Base-by-base conservation (phyloP, 2,113 vertebrate species). In the Phaethon lepturus region DNA sequence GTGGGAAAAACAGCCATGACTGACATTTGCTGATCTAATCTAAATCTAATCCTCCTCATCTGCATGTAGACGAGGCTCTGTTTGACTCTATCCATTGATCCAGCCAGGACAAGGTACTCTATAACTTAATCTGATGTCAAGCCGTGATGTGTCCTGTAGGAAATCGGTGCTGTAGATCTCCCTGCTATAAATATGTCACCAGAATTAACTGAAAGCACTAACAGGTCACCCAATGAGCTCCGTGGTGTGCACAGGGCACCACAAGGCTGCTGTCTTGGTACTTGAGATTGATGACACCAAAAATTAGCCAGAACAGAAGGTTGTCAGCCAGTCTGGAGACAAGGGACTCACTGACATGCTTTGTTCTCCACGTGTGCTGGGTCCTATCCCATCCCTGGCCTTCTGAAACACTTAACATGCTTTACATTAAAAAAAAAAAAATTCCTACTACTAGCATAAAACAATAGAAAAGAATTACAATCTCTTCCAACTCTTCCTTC, bases 171-270 rank as follows among this genome's bases (percentile, higher is more conserved):
- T 79, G 94, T 94, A 95, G 93, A 98, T 97, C 94, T 96, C 83
- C 8, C 24, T 56, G 95, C 96, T 96, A 94, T 97, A 97, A 98
- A 96, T 90, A 96, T 95, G 97, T 97, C 97, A 96, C 87, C 89
- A 96, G 96, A 97, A 98, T 97, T 96, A 98, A 97, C 96, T 97
- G 96, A 81, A 96, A 96, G 88, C 89, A 86, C 96, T 97, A 97
- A 97, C 78, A 97, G 96, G 97, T 97, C 97, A 95, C 90, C 97
- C 93, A 78, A 95, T 96, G 97, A 97, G 95, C 94, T 96, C 92
- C 4, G 7, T 3, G 3, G 95, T 64, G 90, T 93, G 95, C 92
- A 69, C 87, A 68, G 93, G 96, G 96, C 96, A 97, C 90, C 4
- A 7, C 0, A 7, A 96, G 91, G 92, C 92, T 56, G 75, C 88